phyloP scores from a whole-genome alignment of 2,113 vertebrate species.

The Chaetops frenatus region DNA sequence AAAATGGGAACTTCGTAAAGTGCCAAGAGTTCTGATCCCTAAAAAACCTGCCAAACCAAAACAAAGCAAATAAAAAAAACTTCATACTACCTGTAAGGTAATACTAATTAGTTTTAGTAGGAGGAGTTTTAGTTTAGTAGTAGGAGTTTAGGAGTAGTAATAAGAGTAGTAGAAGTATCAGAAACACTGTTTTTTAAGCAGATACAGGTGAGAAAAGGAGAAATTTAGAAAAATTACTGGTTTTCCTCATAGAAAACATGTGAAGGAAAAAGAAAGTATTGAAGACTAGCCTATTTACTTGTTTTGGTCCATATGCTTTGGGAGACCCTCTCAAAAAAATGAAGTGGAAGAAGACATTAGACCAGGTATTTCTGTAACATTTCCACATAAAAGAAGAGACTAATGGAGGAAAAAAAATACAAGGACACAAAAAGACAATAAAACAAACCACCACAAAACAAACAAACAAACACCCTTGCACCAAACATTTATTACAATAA shows the following conservation, averaged over 20 bases:
- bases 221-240: not conserved
- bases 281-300: not conserved
- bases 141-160: not conserved
- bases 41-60: not conserved
- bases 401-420: not conserved
- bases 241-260: not conserved
- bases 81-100: not conserved
- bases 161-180: not conserved
- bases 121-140: not conserved
- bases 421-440: not conserved
- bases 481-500: not conserved
- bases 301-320: not conserved
- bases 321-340: not conserved
- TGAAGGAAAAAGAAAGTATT: not conserved
- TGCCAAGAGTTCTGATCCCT: not conserved
- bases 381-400: not conserved
- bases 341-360: not conserved
- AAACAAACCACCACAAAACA: not conserved
- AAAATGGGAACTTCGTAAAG: not conserved
- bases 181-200: not conserved
- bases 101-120: not conserved
- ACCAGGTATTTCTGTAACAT: not conserved
- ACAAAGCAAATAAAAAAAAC: not conserved
- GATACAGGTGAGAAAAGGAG: not conserved
- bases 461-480: not conserved